Base-by-base conservation (phyloP, 2,113 vertebrate species). In the Urocolius indicus region DNA sequence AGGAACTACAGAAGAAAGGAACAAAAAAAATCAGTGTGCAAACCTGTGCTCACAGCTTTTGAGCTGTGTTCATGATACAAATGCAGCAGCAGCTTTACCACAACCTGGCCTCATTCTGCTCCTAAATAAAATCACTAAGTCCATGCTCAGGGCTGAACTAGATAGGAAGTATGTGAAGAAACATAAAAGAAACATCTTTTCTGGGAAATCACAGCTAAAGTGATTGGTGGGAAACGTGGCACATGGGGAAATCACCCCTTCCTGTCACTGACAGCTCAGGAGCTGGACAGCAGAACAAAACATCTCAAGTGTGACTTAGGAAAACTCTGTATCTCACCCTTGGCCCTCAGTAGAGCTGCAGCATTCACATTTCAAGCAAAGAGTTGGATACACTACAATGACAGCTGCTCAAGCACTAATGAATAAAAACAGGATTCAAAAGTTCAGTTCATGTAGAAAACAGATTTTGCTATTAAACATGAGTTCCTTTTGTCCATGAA, bases 141-240 rank as follows among this genome's bases (percentile, higher is more conserved):
- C 45, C 41, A 29, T 9, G 73, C 3, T 68, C 38, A 68, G 52
- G 8, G 11, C 41, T 45, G 18, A 63, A 23, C 9, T 41, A 41
- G 38, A 12, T 41, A 41, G 38, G 38, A 41, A 41, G 38, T 41
- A 41, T 41, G 9, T 0, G 10, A 52, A 85, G 45, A 52, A 63
- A 43, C 7, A 22, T 0, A 6, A 29, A 51, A 80, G 34, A 69
- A 84, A 27, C 29, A 18, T 23, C 22, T 13, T 55, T 26, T 32
- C 30, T 4, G 26, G 48, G 83, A 57, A 69, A 48, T 0, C 20
- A 34, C 8, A 38, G 18, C 45, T 51, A 19, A 73, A 27, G 72
- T 3, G 10, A 54, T 11, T 3, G 4, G 36, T 38, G 9, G 67
- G 59, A 77, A 90, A 62, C 11, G 10, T 0, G 1, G n/a, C n/a